A percentile compares a stretch with the other conserved stretches of the same genome.
Conservation (phyloP, 30 jellyfish, hydroid and myxozoan genomes). For the Aurelia sp. region DNA sequence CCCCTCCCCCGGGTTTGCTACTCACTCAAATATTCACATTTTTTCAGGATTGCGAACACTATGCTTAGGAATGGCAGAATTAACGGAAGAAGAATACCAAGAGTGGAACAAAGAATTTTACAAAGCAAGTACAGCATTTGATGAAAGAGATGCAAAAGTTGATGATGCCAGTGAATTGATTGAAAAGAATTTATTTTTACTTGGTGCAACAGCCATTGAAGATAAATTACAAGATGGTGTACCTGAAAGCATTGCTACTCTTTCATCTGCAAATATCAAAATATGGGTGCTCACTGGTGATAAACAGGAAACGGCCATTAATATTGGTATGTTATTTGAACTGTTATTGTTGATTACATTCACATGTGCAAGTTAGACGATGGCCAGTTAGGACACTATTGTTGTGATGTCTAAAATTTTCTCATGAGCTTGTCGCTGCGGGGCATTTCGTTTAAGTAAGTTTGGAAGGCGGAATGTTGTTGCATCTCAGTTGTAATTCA, state of each 20-base stretch:
- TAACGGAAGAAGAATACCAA: slow-evolving; percentile 66
- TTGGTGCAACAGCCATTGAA: slow-evolving; percentile 99
- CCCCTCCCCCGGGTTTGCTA: no score
- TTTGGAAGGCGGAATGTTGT: no score
- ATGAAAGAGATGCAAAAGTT: slow-evolving; percentile 84
- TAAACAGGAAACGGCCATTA: slow-evolving; percentile 98
- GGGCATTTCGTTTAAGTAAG: no score
- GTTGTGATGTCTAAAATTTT: no score
- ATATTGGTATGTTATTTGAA: slow-evolving; percentile 58
- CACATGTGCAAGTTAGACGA: no score
- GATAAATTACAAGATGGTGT: slow-evolving; percentile 97
- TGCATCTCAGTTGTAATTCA: no score
- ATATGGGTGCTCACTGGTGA: slow-evolving; percentile 99
- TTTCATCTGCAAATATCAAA: slow-evolving; percentile 92
- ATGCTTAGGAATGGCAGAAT: slow-evolving; percentile 85
- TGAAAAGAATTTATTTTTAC: slow-evolving; percentile 81
- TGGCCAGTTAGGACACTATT: no score
- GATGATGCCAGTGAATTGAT: slow-evolving; percentile 89
- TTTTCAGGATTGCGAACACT: slow-evolving; percentile 85
- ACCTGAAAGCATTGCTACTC: slow-evolving; percentile 92
- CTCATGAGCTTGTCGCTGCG: no score
- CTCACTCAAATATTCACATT: not conserved
- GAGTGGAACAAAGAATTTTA: slow-evolving; percentile 75
- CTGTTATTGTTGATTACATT: no score
- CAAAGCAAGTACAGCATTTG: slow-evolving; percentile 91